Evolutionary conservation across 2,113 vertebrate genomes (phyloP).

Genomic region (Arvicanthis niloticus): DNA sequence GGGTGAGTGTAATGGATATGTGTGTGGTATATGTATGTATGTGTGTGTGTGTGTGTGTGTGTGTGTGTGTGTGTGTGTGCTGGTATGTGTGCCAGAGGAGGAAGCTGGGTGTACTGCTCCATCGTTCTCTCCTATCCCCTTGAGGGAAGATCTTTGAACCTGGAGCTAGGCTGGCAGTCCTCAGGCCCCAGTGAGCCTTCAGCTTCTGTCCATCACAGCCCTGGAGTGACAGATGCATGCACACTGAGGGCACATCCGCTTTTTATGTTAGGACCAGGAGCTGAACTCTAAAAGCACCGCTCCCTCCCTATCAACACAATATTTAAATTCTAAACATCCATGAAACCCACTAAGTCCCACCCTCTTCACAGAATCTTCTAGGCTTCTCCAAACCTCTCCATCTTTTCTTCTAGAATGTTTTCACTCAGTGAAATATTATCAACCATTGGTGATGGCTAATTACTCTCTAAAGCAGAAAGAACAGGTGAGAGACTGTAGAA

Average conservation of each 20-base stretch:
- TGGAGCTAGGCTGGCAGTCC: neutral
- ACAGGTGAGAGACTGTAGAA: neutral
- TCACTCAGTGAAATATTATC: neutral
- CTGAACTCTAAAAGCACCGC: neutral
- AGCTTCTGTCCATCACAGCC: neutral
- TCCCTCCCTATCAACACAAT: neutral
- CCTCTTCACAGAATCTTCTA: conserved; percentile 7
- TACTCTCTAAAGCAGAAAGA: neutral
- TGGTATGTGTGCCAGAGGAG: neutral
- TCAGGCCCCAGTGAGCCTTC: neutral
- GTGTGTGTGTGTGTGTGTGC: neutral
- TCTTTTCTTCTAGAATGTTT: neutral
- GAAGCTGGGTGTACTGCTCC: neutral
- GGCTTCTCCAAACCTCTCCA: neutral
- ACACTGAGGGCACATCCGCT: neutral
- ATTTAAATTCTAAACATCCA: neutral
- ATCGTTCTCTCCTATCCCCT: neutral
- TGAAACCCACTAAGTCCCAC: neutral
- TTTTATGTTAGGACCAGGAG: neutral
- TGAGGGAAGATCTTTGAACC: neutral
- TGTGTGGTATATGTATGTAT: neutral
- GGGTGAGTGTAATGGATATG: neutral
- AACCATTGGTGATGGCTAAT: neutral
- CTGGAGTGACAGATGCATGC: too few relatives aligned
- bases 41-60: neutral